Evolutionary conservation across 2,113 vertebrate genomes (phyloP).

Genomic region (Kobus ellipsiprymnus): DNA sequence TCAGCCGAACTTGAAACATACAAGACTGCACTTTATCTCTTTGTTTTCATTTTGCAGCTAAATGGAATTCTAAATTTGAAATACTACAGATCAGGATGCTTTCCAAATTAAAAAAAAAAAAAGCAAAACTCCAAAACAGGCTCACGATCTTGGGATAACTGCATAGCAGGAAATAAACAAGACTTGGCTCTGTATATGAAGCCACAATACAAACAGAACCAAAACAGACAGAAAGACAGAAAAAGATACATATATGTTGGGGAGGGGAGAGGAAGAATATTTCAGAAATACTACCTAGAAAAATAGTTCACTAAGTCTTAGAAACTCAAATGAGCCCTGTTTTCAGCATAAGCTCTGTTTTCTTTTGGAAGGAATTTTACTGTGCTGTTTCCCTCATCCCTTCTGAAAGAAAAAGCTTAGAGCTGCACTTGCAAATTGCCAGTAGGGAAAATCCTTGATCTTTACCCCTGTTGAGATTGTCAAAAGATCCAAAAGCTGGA

Average conservation of each 20-base stretch:
- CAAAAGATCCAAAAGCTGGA: slow-evolving; percentile 54
- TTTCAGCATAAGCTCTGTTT: not conserved
- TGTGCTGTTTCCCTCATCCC: not conserved
- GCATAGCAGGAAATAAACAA: slow-evolving; percentile 44
- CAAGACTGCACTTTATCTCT: slow-evolving; percentile 37
- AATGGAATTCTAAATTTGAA: slow-evolving; percentile 56
- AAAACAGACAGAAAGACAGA: not conserved
- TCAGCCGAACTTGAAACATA: slow-evolving; percentile 16
- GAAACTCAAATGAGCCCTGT: not conserved
- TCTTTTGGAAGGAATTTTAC: not conserved
- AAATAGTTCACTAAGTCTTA: not conserved
- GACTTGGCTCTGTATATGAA: not conserved
- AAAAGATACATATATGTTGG: not conserved
- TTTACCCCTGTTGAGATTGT: slow-evolving; percentile 49
- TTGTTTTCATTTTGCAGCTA: slow-evolving; percentile 51
- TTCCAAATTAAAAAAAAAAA: slow-evolving; percentile 25
- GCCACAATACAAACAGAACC: not conserved
- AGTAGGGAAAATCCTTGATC: slow-evolving; percentile 72
- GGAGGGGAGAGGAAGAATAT: not conserved
- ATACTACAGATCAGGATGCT: slow-evolving; percentile 18
- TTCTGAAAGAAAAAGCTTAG: slow-evolving; percentile 12
- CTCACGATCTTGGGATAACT: not conserved
- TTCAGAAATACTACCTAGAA: not conserved
- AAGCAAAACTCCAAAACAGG: not conserved
- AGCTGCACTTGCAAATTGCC: slow-evolving; percentile 59